Percentiles rank a stretch among this genome's conserved stretches.
Conservation (phyloP, 2,797 vertebrate genomes). For the Gadopsis bispinosus region DNA sequence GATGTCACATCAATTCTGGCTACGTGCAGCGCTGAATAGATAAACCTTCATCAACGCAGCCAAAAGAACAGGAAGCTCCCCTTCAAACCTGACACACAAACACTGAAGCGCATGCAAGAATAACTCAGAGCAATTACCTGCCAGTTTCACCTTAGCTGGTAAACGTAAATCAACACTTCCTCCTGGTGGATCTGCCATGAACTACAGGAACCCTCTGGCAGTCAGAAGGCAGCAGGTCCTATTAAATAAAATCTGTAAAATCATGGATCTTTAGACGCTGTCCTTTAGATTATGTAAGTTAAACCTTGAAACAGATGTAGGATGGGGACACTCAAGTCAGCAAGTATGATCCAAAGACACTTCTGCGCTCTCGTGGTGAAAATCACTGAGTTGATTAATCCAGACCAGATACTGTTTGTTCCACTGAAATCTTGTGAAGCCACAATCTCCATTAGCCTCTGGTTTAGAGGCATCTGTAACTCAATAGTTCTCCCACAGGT, state of each 20-base stretch:
- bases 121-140: conserved; percentile 67
- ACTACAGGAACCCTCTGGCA: conserved; percentile 55
- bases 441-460: too few relatives aligned
- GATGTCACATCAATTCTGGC: conserved; percentile 50
- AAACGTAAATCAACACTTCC: conserved; percentile 78
- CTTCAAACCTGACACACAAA: conserved; percentile 44
- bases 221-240: not conserved
- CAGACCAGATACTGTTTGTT: too few relatives aligned
- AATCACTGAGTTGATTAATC: too few relatives aligned
- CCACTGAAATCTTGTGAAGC: too few relatives aligned
- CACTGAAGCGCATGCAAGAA: conserved; percentile 44
- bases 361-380: not conserved
- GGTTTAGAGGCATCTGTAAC: too few relatives aligned
- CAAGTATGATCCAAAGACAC: not conserved
- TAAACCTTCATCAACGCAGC: conserved; percentile 66
- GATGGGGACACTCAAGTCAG: not conserved
- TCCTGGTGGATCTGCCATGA: conserved; percentile 73
- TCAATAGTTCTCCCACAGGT: too few relatives aligned
- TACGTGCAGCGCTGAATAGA: conserved; percentile 58
- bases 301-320: not conserved
- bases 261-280: not conserved
- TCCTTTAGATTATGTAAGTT: too few relatives aligned
- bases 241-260: not conserved
- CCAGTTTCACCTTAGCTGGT: conserved; percentile 29
- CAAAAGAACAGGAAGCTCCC: conserved; percentile 52